phyloP scores from a whole-genome alignment of 2,888 invertebrate genomes.

The Stenodema calcarata region DNA sequence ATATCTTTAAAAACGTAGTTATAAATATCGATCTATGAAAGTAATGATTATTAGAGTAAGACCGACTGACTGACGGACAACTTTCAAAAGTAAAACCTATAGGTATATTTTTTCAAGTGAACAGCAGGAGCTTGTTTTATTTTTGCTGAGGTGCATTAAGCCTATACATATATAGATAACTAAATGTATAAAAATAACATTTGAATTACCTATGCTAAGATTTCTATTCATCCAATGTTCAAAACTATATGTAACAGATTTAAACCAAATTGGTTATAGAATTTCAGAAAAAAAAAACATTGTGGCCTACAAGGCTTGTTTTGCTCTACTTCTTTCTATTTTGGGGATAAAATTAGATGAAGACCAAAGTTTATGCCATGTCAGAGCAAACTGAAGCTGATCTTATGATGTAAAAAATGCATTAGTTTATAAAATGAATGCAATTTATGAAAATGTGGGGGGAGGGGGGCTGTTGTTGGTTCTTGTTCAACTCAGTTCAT shows the following conservation, averaged over 20 bases:
- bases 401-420: not conserved
- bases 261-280: not conserved
- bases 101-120: conserved; percentile 18
- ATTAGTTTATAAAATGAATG: conserved; percentile 15
- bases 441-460: not conserved
- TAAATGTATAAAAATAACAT: not conserved
- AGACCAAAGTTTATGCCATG: conserved; percentile 19
- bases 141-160: conserved; percentile 54
- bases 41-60: not conserved
- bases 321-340: not conserved
- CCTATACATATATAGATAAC: conserved; percentile 38
- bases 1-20: conserved; percentile 48
- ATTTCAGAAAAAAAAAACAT: not conserved
- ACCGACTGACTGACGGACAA: conserved; percentile 30
- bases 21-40: not conserved
- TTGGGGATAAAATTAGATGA: not conserved
- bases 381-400: not conserved
- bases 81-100: conserved; percentile 42
- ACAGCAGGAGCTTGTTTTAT: conserved; percentile 44
- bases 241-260: conserved; percentile 1
- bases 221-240: conserved; percentile 20
- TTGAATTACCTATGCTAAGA: conserved; percentile 13
- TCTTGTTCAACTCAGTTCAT: not conserved
- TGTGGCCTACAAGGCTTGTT: conserved; percentile 18
- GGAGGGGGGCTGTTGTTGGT: not conserved